Evolutionary conservation across 2,888 invertebrate genomes (phyloP).

Genomic region (Deladenus siricidicola): DNA sequence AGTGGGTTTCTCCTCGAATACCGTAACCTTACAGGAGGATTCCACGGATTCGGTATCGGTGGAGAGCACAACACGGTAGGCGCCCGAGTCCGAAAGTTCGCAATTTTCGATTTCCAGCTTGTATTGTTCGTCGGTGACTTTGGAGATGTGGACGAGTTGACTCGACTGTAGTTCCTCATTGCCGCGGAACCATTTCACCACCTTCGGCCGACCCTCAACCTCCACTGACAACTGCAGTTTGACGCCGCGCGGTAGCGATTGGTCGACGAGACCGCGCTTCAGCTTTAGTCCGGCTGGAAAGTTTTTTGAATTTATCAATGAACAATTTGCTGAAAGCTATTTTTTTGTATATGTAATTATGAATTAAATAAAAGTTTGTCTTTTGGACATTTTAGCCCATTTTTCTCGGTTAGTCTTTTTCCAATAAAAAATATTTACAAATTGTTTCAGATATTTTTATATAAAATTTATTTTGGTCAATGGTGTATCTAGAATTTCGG

Average conservation of each 20-base stretch:
- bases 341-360: too few relatives aligned
- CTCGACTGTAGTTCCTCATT: conserved; percentile 56
- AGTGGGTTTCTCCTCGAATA: conserved; percentile 33
- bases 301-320: too few relatives aligned
- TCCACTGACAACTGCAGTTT: conserved; percentile 53
- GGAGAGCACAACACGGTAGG: conserved; percentile 43
- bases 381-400: too few relatives aligned
- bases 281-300: conserved; percentile 9
- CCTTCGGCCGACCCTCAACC: conserved; percentile 72
- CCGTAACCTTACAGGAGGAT: conserved; percentile 35
- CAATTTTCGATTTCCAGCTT: conserved; percentile 23
- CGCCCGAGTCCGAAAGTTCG: conserved; percentile 36
- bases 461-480: too few relatives aligned
- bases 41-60: conserved; percentile 44
- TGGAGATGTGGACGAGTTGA: conserved; percentile 30
- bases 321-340: too few relatives aligned
- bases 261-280: conserved; percentile 50
- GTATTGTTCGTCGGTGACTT: conserved; percentile 41
- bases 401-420: too few relatives aligned
- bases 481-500: too few relatives aligned
- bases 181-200: conserved; percentile 68
- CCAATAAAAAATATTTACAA: too few relatives aligned
- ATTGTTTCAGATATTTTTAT: too few relatives aligned
- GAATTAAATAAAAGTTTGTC: too few relatives aligned
- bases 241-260: conserved; percentile 39